phyloP scores from a whole-genome alignment of 2,113 vertebrate species.

The Dipodomys stephensi region DNA sequence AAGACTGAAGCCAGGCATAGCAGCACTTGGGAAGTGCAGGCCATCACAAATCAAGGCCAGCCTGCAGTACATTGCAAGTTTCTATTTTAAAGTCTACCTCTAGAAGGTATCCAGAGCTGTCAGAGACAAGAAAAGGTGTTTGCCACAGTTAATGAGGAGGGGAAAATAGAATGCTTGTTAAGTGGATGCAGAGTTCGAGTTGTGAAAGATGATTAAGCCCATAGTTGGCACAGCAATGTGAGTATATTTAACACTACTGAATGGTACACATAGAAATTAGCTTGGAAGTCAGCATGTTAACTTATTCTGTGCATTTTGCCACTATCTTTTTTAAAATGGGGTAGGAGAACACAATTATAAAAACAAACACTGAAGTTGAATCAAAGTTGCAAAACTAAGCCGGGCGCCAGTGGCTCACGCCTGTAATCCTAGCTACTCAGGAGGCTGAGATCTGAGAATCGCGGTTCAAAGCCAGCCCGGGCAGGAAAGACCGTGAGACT shows the following conservation, averaged over 20 bases:
- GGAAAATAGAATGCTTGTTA: background rate
- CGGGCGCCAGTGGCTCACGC: too few species aligned
- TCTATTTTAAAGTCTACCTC: background rate
- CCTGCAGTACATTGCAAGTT: background rate
- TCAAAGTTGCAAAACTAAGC: background rate
- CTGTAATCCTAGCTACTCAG: too few species aligned
- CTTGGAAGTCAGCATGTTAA: background rate
- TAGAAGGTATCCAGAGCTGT: background rate
- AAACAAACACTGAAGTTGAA: background rate
- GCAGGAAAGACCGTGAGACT: too few species aligned
- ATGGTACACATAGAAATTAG: constrained; percentile 1
- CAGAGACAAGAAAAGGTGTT: background rate
- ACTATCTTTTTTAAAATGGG: background rate
- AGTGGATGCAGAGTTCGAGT: too few species aligned
- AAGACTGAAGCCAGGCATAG: background rate
- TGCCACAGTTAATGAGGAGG: background rate
- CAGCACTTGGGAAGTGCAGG: background rate
- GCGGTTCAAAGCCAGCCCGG: too few species aligned
- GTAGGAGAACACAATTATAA: background rate
- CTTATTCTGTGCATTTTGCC: background rate
- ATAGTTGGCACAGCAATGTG: background rate
- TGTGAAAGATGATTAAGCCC: background rate
- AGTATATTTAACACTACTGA: background rate
- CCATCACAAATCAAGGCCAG: background rate
- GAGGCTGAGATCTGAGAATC: too few species aligned